Conservation (phyloP, 1,140 invertebrate species). For the Cecropterus lyciades region DNA sequence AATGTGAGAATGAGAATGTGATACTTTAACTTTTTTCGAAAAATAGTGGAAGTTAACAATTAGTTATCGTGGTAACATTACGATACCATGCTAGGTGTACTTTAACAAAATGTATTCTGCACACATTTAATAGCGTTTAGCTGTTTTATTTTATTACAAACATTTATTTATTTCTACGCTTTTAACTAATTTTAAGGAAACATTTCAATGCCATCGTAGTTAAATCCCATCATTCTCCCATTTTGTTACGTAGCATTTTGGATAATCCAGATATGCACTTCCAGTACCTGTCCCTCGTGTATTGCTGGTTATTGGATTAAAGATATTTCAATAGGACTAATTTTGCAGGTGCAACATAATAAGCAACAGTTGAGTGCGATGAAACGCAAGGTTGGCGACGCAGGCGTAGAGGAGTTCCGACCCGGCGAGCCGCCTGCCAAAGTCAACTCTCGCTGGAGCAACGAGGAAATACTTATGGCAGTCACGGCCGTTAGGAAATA, state of each 20-base stretch:
- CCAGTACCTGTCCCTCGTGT: not conserved
- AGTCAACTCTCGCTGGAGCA: slow-evolving; percentile 95
- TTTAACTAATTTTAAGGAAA: slow-evolving; percentile 41
- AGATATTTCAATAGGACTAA: slow-evolving; percentile 2
- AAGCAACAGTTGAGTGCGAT: slow-evolving; percentile 95
- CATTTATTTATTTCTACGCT: slow-evolving; percentile 47
- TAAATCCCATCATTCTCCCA: slow-evolving; percentile 37
- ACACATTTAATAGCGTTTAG: slow-evolving; percentile 59
- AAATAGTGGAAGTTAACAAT: slow-evolving; percentile 16
- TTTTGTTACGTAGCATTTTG: slow-evolving; percentile 56
- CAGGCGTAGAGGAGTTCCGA: slow-evolving; percentile 88
- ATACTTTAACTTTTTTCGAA: slow-evolving; percentile 25
- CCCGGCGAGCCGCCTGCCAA: slow-evolving; percentile 88
- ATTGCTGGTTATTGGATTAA: not conserved
- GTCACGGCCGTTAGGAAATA: slow-evolving; percentile 97
- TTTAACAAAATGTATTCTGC: slow-evolving; percentile 73
- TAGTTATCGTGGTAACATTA: slow-evolving; percentile 10
- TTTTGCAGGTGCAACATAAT: slow-evolving; percentile 94
- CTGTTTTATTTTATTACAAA: slow-evolving; percentile 26
- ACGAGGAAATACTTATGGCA: slow-evolving; percentile 95
- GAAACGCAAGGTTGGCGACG: slow-evolving; percentile 88
- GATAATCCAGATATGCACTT: slow-evolving; percentile 80
- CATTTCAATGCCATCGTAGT: slow-evolving; percentile 38
- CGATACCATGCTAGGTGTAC: slow-evolving; percentile 33
- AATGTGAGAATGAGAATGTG: slow-evolving; percentile 68